A percentile compares a stretch with the other conserved stretches of the same genome.
Conservation (phyloP, 2,797 vertebrate genomes). For the Gadopsis bispinosus region DNA sequence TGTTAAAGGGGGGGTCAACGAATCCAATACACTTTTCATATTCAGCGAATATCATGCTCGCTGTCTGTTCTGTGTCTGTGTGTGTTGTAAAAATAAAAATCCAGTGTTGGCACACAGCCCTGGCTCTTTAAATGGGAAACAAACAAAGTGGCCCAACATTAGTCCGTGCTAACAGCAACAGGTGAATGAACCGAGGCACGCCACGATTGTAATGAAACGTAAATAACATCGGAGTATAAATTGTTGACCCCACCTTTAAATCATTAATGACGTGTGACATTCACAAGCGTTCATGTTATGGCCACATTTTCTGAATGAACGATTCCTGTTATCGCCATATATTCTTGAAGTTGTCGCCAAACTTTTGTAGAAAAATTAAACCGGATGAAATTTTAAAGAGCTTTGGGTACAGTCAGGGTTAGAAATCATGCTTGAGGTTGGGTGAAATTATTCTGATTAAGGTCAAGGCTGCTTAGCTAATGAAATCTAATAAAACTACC, state of each 20-base stretch:
- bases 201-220: background rate
- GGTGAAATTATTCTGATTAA: background rate
- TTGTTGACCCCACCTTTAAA: too few relatives aligned
- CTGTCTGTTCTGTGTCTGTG: too few relatives aligned
- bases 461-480: background rate
- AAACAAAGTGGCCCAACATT: too few relatives aligned
- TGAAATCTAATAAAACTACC: slow-evolving; percentile 6
- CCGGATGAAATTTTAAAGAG: rapidly evolving
- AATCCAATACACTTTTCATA: too few relatives aligned
- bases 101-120: too few relatives aligned
- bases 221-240: too few relatives aligned
- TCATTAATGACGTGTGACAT: background rate
- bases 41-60: too few relatives aligned
- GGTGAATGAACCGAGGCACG: too few relatives aligned
- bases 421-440: background rate
- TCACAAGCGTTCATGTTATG: background rate
- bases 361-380: background rate
- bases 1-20: background rate
- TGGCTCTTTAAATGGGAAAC: too few relatives aligned
- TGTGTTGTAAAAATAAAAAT: too few relatives aligned
- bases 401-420: background rate
- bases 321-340: background rate
- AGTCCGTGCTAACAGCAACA: too few relatives aligned
- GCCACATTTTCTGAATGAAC: background rate
- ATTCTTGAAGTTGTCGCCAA: background rate